Conservation (phyloP, 2,888 invertebrate genomes). For the Nomada fabriciana region DNA sequence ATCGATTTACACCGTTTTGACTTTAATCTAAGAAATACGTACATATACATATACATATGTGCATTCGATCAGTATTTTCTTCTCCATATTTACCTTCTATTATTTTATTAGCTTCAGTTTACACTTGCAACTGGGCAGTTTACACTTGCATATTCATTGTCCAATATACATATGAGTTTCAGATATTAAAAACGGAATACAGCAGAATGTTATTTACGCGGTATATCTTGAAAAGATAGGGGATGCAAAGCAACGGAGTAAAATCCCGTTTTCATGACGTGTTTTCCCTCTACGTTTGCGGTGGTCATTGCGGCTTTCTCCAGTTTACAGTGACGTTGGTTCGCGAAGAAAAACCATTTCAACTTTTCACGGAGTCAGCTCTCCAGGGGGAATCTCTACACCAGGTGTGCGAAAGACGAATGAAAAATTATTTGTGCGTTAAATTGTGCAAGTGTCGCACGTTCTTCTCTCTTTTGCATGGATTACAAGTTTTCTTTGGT, state of each 20-base stretch:
- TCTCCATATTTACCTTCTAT: too few species aligned
- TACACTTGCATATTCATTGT: too few species aligned
- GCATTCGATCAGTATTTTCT: too few species aligned
- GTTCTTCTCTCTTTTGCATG: neutral
- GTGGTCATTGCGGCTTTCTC: slow-evolving; percentile 14
- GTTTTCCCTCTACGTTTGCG: neutral
- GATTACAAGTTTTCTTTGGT: neutral
- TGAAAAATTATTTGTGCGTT: slow-evolving; percentile 50
- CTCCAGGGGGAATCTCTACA: slow-evolving; percentile 34
- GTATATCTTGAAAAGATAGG: neutral
- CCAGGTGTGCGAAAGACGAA: slow-evolving; percentile 32
- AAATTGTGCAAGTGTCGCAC: slow-evolving; percentile 21
- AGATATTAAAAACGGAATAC: too few species aligned
- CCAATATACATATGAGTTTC: too few species aligned
- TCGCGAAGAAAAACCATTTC: slow-evolving; percentile 41
- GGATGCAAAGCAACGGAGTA: slow-evolving; percentile 17
- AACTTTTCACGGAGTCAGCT: slow-evolving; percentile 35
- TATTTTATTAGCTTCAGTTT: too few species aligned
- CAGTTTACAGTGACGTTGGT: slow-evolving; percentile 2
- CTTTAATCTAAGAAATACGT: too few species aligned
- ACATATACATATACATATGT: too few species aligned
- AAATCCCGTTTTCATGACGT: slow-evolving; percentile 13
- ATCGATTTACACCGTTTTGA: too few species aligned
- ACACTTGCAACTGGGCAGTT: too few species aligned
- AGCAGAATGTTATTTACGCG: neutral